Percentiles rank a stretch among this genome's conserved stretches.
Evolutionary conservation across 2,888 invertebrate genomes (phyloP).

Genomic region (Arrhopalites spinosus): DNA sequence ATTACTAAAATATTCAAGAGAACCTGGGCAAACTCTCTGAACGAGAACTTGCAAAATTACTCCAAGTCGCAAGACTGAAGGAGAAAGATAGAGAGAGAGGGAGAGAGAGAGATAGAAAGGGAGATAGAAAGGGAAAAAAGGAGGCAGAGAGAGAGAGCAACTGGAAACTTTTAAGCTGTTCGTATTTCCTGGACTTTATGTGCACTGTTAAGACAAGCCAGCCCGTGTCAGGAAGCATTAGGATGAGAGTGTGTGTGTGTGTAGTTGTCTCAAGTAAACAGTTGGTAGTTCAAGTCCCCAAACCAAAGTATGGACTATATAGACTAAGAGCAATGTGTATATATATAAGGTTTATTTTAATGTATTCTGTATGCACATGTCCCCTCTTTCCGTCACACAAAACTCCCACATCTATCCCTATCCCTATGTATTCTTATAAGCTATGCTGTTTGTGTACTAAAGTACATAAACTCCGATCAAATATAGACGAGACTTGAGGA

Average conservation of each 20-base stretch:
- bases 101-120: not conserved
- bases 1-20: conserved; percentile 36
- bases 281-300: not conserved
- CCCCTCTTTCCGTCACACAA: not conserved
- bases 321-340: not conserved
- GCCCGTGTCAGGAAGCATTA: conserved; percentile 9
- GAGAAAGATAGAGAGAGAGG: not conserved
- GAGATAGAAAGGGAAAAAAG: not conserved
- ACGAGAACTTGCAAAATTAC: conserved; percentile 15
- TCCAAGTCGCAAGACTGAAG: not conserved
- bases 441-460: not conserved
- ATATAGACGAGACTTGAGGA: not conserved
- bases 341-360: not conserved
- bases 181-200: conserved; percentile 14
- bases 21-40: conserved; percentile 5
- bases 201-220: conserved; percentile 13
- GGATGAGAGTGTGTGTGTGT: conserved; percentile 1
- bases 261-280: too few species aligned
- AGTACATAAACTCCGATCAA: not conserved
- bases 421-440: not conserved
- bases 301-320: not conserved
- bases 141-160: not conserved
- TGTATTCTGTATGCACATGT: not conserved
- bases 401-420: not conserved
- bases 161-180: conserved; percentile 13